Evolutionary conservation across 37 sponge, comb jelly and placozoan genomes (phyloP), one percentile per base, ranked within the genome.

Genomic region (Tethya wilhelma): DNA sequence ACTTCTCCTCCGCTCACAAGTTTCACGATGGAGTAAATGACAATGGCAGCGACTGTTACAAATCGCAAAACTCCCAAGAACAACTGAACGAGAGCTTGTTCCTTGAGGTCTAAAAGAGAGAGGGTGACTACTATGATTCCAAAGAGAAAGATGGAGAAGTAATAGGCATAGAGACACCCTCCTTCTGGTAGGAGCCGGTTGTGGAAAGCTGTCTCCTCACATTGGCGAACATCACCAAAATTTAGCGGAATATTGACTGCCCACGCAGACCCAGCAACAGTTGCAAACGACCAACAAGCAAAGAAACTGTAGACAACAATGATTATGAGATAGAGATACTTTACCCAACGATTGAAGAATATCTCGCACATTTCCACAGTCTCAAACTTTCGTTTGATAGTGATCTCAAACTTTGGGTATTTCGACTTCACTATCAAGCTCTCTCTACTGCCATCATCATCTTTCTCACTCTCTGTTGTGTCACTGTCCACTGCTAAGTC

Each of bases 231-330:
- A 25, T 62, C 62, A 45, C 73, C 37, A 20, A 67, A 75, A 62
- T 84, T 84, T 55, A 90, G 80, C 0, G 97, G 97, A 19, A 96
- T 74, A 69, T 96, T 96, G 8, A 79, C 56, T 28, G 97, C 71
- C 97, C 94, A 96, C 5, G 97, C 89, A 26, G 91, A 81, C 1
- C 92, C 97, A 20, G 91, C 97, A 37, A 93, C 91, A 14, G 97
- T 87, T 38, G 73, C 19, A 79, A 80, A 87, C 6, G 87, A 68
- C 91, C 91, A 90, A 17, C 30, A 9, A 19, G 79, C 78, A 20
- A 93, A 65, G 58, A 83, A 90, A 7, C 57, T 75, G 77, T 89
- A 90, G 40, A 93, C 37, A 38, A 59, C 79, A 30, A 96, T 46
- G 63, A 93, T 71, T n/a, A 83, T 38, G 26, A 93, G 53, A 59